Conservation (phyloP, 2,113 vertebrate species). For the Spea multiplicata region DNA sequence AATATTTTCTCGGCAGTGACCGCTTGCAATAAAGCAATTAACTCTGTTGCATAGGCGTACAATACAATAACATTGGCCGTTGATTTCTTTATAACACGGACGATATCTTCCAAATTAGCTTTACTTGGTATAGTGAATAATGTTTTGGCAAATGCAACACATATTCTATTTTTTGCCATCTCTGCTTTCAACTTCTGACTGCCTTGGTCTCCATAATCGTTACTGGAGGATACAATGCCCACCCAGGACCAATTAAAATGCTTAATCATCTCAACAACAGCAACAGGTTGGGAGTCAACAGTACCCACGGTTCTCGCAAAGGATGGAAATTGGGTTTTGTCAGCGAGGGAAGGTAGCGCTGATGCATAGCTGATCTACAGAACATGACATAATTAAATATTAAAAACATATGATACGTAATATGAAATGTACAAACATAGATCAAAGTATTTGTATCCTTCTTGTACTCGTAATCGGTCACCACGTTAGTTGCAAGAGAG, state of each 20-base stretch:
- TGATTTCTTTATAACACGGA: conserved; percentile 15
- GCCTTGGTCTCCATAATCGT: conserved; percentile 35
- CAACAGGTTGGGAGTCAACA: conserved; percentile 19
- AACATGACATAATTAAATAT: no score
- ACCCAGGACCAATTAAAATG: conserved; percentile 43
- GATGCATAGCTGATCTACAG: conserved; percentile 40
- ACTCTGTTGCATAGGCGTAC: conserved; percentile 31
- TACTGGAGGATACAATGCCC: conserved; percentile 24
- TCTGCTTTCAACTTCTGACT: conserved; percentile 23
- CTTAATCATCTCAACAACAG: conserved; percentile 26
- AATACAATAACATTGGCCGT: conserved; percentile 28
- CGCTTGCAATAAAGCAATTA: conserved; percentile 24
- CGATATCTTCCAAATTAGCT: conserved; percentile 4
- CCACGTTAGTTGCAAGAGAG: no score
- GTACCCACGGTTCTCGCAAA: conserved; percentile 25
- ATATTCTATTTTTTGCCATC: conserved; percentile 20
- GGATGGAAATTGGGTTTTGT: conserved; percentile 35
- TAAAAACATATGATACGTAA: no score
- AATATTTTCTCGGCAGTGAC: neutral
- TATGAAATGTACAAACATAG: no score
- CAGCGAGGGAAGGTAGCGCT: conserved; percentile 25
- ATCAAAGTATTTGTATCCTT: no score
- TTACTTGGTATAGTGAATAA: conserved; percentile 8
- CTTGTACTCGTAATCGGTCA: no score
- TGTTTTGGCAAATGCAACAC: conserved; percentile 36